Conservation (phyloP, 1,140 invertebrate genomes). For the Brachionus sp. region DNA sequence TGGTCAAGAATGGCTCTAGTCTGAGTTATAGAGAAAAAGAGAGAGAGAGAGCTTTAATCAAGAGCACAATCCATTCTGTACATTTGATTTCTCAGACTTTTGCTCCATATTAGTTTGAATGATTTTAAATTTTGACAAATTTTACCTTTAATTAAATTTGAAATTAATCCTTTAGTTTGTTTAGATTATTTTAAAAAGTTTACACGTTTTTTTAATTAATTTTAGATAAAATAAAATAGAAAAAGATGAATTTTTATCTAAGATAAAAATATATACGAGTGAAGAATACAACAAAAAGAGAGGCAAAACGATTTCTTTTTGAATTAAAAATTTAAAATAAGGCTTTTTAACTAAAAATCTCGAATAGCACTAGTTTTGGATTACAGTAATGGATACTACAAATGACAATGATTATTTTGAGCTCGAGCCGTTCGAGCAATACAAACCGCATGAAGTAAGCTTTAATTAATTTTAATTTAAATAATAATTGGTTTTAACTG, state of each 20-base stretch:
- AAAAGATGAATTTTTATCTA: slow-evolving; percentile 3
- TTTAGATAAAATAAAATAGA: slow-evolving; percentile 27
- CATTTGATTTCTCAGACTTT: not conserved
- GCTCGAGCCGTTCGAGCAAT: slow-evolving; percentile 38
- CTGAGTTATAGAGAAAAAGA: not conserved
- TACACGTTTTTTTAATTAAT: slow-evolving; percentile 40
- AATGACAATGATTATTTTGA: slow-evolving; percentile 45
- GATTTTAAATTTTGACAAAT: not conserved
- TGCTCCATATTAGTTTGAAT: not conserved
- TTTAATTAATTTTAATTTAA: not conserved
- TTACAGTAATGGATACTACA: slow-evolving; percentile 31
- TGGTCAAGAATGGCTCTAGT: slow-evolving; percentile 24
- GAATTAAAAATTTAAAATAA: not conserved
- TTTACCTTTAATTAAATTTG: not conserved
- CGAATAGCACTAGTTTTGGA: not conserved
- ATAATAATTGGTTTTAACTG: not conserved
- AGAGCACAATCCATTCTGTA: not conserved
- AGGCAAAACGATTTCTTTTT: not conserved
- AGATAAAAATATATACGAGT: not conserved
- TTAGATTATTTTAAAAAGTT: not conserved
- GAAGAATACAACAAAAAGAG: not conserved
- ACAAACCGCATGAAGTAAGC: slow-evolving; percentile 27
- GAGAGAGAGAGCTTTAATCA: not conserved
- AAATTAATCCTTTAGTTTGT: slow-evolving; percentile 26
- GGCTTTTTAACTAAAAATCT: not conserved